These are phyloP conservation scores for Limnephilus lunatus DNA, from an alignment of 2,888 invertebrate species.

Conservation along the genomic window DNA sequence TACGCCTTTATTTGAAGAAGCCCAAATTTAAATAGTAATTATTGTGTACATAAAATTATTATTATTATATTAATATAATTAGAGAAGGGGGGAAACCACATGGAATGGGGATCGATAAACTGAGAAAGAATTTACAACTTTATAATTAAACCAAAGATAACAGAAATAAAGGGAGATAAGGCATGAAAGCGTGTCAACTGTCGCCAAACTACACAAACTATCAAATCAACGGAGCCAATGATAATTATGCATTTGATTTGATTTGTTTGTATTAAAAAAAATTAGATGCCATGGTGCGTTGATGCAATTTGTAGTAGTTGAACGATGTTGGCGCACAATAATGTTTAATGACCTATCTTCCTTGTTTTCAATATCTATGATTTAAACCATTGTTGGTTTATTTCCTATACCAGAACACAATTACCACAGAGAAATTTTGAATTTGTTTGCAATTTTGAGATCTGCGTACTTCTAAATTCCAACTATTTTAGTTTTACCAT, in stretches of 20 bases:
- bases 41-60: slow-evolving; percentile 32
- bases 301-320: no score
- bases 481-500: not conserved
- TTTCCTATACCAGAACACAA: not conserved
- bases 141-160: not conserved
- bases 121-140: not conserved
- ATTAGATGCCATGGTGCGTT: no score
- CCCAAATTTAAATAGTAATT: slow-evolving; percentile 5
- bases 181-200: no score
- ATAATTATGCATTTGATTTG: no score
- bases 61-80: not conserved
- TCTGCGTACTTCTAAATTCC: not conserved
- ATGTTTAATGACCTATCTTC: no score
- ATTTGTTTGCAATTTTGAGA: not conserved
- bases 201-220: no score
- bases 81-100: slow-evolving; percentile 15
- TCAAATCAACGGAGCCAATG: no score
- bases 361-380: no score
- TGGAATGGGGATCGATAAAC: not conserved
- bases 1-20: slow-evolving; percentile 28
- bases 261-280: no score
- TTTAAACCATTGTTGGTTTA: not conserved
- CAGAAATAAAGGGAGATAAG: no score
- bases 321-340: no score
- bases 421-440: not conserved